Evolutionary conservation across 2,797 vertebrate genomes (phyloP), one percentile per base, ranked within the genome.

Genomic region (Amazonetta brasiliensis): DNA sequence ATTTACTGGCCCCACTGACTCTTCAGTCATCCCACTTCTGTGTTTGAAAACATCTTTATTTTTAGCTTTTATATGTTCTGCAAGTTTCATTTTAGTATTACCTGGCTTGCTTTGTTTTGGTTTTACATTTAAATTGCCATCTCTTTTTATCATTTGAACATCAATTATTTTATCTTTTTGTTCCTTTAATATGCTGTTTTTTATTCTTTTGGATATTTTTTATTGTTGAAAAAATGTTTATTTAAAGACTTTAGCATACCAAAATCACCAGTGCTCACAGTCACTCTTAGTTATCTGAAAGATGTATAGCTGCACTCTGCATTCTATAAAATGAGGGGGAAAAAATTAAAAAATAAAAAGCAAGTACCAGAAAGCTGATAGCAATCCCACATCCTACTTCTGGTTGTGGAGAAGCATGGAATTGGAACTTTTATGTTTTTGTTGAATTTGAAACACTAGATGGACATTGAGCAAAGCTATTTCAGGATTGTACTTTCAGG

Each of bases 21-120:
- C 58, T 55, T 8, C 9, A 55, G 35, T 46, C 1, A 1, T 90
- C 43, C 58, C 90, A 30, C 25, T 66, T 55, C 31, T 69, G 16
- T 87, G 11, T 37, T 69, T 79, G 55, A 69, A 90, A 87, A 73
- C 5, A 66, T 66, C 79, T 86, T 84, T 76, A 14, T 54, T 79
- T 31, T 43, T 75, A 62, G 31, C 8, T 78, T 56, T 90, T 72
- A 64, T 74, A 13, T 21, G 14, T 72, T 58, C 31, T 76, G 16
- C 31, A 44, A 75, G 19, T 56, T 86, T 83, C 7, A 44, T 48
- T 31, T 60, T 7, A 1, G 80, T 74, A 30, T 68, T 54, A 66
- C 8, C 4, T 54, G 33, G 1, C 31, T 86, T 68, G 8, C 17
- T 86, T 76, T 84, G 8, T 6, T 39, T 21, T 21, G 56, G 12